Evolutionary conservation across 2,113 vertebrate genomes (phyloP), one percentile per base, ranked within the genome.

Genomic region (Mohoua ochrocephala): DNA sequence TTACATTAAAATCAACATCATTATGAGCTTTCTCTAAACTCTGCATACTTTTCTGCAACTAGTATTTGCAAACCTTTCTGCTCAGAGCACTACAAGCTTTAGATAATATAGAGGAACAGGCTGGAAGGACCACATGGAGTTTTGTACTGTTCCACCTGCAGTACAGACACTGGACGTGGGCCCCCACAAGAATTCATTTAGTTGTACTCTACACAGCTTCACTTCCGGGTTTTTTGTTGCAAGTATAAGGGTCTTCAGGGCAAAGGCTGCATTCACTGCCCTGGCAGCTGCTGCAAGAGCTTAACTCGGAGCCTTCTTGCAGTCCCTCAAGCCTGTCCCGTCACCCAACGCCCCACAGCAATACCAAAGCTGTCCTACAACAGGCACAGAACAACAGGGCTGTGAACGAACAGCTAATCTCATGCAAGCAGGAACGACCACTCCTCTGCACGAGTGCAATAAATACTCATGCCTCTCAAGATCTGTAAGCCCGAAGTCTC

Each of bases 401-500:
- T 56, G 31, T n/a, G 61, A 69, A 74, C 2, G 6, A 52, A n/a
- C n/a, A n/a, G n/a, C n/a, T n/a, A n/a, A n/a, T n/a, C n/a, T n/a
- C n/a, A n/a, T n/a, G n/a, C n/a, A n/a, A n/a, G n/a, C n/a, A n/a
- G n/a, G n/a, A n/a, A n/a, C n/a, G n/a, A 67, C 27, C 33, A 4
- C 33, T 77, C 47, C 37, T 71, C 69, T 31, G 15, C 11, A 77
- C 30, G n/a, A 31, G 14, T 16, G 31, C 37, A 68, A 15, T 42
- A 31, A 30, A 54, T 26, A 22, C n/a, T 42, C 20, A 3, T 3
- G 9, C 26, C 42, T 57, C 7, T 22, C 39, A 68, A 53, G 65
- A 23, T 27, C 13, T 21, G 2, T 11, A 33, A 50, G 14, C 7
- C 13, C 2, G 3, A 35, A 1, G 3, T 2, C 31, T 77, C 20